Conservation (phyloP, 2,113 vertebrate species). For the Pelvicachromis taeniatus region DNA sequence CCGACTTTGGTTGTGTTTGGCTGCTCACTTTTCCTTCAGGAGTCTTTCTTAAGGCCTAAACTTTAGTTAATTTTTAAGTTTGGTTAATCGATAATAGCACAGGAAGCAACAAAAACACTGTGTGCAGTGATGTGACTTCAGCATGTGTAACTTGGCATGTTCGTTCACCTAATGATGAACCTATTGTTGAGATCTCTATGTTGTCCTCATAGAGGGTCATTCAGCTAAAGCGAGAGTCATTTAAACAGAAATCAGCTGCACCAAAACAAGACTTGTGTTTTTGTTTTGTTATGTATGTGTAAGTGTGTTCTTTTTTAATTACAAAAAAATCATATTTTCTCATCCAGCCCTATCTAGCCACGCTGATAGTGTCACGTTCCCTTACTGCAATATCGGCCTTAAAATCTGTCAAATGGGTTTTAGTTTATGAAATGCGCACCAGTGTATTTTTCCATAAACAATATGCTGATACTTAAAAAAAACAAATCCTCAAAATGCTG, state of each 20-base stretch:
- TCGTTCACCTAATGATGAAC: background rate
- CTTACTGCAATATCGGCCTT: background rate
- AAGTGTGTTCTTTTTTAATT: background rate
- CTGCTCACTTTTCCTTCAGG: constrained; percentile 17
- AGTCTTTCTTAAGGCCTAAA: background rate
- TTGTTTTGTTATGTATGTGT: background rate
- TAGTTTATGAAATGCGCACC: background rate
- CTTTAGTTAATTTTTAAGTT: constrained; percentile 6
- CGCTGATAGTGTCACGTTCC: background rate
- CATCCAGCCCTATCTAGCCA: background rate
- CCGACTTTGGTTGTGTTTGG: constrained; percentile 28
- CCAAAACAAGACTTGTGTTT: background rate
- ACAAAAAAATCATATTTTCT: background rate
- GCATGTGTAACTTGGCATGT: constrained; percentile 39
- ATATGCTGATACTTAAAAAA: background rate
- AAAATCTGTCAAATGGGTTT: background rate
- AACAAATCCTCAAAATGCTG: background rate
- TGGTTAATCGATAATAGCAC: background rate
- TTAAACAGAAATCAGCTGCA: background rate
- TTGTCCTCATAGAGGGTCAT: background rate
- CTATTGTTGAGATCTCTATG: background rate
- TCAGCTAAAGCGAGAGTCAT: background rate
- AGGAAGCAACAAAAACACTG: background rate
- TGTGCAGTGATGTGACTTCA: constrained; percentile 34
- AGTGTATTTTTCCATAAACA: background rate